phyloP scores from a whole-genome alignment of 2,113 vertebrate species.

The Planiliza haematocheilus region DNA sequence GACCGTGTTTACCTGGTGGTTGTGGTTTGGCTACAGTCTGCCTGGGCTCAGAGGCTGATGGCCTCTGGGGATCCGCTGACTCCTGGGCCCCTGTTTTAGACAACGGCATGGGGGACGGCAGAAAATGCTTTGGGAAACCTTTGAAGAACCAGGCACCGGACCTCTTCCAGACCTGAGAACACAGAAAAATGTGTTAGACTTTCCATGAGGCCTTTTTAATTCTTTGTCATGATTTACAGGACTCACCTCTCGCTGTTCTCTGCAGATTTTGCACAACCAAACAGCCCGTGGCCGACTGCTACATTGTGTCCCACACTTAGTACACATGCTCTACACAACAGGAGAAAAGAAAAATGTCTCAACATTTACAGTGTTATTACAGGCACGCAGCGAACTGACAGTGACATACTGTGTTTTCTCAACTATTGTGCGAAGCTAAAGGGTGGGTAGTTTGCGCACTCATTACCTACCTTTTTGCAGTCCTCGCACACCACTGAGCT shows the following conservation, averaged over 20 bases:
- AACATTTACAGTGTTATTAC: constrained; percentile 6
- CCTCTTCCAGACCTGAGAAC: constrained; percentile 94
- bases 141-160: constrained; percentile 99
- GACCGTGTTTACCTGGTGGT: constrained; percentile 55
- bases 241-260: constrained; percentile 95
- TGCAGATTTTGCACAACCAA: constrained; percentile 99
- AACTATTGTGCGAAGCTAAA: not conserved
- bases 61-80: constrained; percentile 55
- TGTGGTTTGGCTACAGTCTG: constrained; percentile 55
- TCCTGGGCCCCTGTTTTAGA: constrained; percentile 78
- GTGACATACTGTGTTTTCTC: constrained; percentile 11
- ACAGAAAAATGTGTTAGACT: not conserved
- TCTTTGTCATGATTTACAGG: not conserved
- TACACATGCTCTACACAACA: constrained; percentile 90
- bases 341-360: constrained; percentile 27
- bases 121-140: constrained; percentile 93
- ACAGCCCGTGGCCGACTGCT: constrained; percentile 89
- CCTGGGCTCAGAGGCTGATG: constrained; percentile 66
- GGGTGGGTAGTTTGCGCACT: not conserved
- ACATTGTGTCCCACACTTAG: constrained; percentile 92
- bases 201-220: not conserved
- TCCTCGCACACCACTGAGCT: constrained; percentile 94
- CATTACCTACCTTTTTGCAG: constrained; percentile 92
- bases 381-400: not conserved
- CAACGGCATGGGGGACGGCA: constrained; percentile 92